Conservation (phyloP, 2,888 invertebrate genomes). For the Aricia artaxerxes region DNA sequence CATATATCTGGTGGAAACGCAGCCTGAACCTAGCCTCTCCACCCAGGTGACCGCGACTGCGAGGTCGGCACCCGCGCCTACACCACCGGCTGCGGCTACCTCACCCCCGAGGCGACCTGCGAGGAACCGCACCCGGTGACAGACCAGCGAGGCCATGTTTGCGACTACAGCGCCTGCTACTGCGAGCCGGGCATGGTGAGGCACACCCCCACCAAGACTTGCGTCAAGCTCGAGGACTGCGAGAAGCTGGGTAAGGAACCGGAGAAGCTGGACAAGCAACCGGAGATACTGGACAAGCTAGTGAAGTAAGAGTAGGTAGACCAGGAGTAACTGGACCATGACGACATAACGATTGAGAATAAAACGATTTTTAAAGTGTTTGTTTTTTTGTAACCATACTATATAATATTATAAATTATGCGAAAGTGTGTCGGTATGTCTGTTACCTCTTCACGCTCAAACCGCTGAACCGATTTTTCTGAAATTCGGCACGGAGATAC, state of each 20-base stretch:
- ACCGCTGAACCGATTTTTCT: too few species aligned
- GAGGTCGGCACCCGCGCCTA: slow-evolving; percentile 46
- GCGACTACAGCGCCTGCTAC: slow-evolving; percentile 57
- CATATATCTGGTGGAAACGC: too few species aligned
- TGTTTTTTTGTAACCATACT: not conserved
- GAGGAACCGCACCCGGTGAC: slow-evolving; percentile 51
- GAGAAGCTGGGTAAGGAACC: not conserved
- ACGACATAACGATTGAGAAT: not conserved
- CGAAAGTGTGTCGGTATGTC: too few species aligned
- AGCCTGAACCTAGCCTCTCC: not conserved
- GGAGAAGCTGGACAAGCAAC: too few species aligned
- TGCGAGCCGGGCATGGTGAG: slow-evolving; percentile 57
- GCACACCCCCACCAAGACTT: slow-evolving; percentile 49
- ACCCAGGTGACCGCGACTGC: slow-evolving; percentile 43
- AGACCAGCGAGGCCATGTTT: slow-evolving; percentile 39
- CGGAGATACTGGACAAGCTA: not conserved
- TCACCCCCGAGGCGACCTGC: slow-evolving; percentile 56
- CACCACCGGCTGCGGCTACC: slow-evolving; percentile 48
- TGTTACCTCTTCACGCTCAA: too few species aligned
- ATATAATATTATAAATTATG: too few species aligned
- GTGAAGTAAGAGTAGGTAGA: not conserved
- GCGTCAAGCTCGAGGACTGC: slow-evolving; percentile 54
- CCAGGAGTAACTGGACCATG: too few species aligned
- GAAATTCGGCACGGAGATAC: too few species aligned
- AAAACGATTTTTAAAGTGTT: not conserved